Evolutionary conservation across 2,888 invertebrate genomes (phyloP).

Genomic region (Dolomedes plantarius): DNA sequence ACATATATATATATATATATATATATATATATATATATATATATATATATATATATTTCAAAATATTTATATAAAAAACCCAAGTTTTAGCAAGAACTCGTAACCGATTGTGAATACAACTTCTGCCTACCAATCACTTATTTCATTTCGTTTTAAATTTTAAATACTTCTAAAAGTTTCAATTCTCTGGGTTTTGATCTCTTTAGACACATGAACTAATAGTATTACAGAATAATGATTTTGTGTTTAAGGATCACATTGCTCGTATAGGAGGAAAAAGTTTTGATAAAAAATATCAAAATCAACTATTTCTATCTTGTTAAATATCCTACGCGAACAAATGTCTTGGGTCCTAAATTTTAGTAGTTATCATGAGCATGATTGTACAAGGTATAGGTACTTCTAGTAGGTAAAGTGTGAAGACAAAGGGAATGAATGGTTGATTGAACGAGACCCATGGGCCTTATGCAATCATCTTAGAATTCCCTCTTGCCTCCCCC

Average conservation of each 20-base stretch:
- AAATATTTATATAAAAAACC: too few species aligned
- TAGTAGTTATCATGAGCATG: not conserved
- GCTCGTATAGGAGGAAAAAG: not conserved
- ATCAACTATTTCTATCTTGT: not conserved
- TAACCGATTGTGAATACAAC: too few species aligned
- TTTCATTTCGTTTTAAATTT: too few species aligned
- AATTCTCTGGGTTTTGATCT: too few species aligned
- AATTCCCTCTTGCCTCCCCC: conserved; percentile 45
- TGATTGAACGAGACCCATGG: conserved; percentile 67
- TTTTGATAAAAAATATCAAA: conserved; percentile 4
- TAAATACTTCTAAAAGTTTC: too few species aligned
- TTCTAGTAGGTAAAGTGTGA: not conserved
- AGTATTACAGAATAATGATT: not conserved
- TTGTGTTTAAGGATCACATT: not conserved
- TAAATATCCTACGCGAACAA: not conserved
- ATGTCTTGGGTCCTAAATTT: not conserved
- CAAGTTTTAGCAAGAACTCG: too few species aligned
- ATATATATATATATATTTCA: too few species aligned
- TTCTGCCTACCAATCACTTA: too few species aligned
- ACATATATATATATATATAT: too few species aligned
- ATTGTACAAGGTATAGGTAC: not conserved
- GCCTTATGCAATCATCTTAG: conserved; percentile 66
- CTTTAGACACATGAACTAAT: too few species aligned
- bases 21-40: too few species aligned
- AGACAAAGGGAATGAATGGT: conserved; percentile 29